These are phyloP conservation scores for Triplophysa bombifrons DNA, from an alignment of 2,797 vertebrate genomes.

Conservation along the genomic window DNA sequence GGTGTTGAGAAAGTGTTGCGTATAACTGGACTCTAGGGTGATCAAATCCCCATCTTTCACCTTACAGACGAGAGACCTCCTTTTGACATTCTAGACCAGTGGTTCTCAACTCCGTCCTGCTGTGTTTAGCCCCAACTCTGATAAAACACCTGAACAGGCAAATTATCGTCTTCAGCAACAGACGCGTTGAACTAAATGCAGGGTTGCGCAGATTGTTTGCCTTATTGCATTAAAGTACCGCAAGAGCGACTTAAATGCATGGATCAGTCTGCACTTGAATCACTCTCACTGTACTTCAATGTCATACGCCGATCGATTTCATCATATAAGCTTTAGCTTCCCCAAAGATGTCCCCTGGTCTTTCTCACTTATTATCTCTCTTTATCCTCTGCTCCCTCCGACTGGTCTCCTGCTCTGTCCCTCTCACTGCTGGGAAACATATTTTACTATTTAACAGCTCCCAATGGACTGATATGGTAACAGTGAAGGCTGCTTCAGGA, in stretches of 20 bases:
- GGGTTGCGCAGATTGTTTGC: too few relatives aligned
- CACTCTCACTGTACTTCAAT: too few relatives aligned
- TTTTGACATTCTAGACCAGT: conserved; percentile 29
- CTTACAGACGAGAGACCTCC: conserved; percentile 5
- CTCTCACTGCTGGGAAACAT: conserved; percentile 53
- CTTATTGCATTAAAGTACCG: too few relatives aligned
- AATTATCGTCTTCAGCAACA: too few relatives aligned
- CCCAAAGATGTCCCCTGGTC: conserved; percentile 15
- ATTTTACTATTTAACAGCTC: conserved; percentile 49
- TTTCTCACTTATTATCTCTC: background rate
- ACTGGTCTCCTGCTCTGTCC: conserved; percentile 15
- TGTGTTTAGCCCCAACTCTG: too few relatives aligned
- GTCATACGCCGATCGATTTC: too few relatives aligned
- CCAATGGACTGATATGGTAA: conserved; percentile 52
- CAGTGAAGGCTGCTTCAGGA: conserved; percentile 39
- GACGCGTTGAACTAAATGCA: too few relatives aligned
- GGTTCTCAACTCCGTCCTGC: conserved; percentile 12
- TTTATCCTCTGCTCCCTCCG: background rate
- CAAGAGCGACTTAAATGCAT: too few relatives aligned
- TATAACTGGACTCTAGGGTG: background rate
- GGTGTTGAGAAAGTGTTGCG: conserved; percentile 30
- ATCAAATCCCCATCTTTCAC: background rate
- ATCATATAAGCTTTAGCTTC: conserved; percentile 17
- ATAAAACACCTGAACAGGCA: too few relatives aligned
- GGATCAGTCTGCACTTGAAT: too few relatives aligned